These are phyloP conservation scores for Trichopoda pennipes DNA, from an alignment of 2,888 invertebrate genomes.

Conservation along the genomic window DNA sequence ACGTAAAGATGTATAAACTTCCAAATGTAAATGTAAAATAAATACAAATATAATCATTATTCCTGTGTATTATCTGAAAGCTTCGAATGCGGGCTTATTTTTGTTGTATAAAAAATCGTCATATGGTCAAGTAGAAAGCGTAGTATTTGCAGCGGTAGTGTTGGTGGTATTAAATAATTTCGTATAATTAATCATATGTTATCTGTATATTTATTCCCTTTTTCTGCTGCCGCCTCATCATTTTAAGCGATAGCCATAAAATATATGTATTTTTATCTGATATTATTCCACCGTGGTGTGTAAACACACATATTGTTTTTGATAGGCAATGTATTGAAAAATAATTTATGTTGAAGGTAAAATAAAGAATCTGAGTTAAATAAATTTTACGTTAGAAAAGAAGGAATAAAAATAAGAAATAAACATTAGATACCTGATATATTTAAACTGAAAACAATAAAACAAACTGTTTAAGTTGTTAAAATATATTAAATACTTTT, in stretches of 20 bases:
- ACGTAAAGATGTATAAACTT: constrained; percentile 50
- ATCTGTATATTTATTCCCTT: constrained; percentile 50
- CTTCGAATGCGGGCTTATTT: constrained; percentile 7
- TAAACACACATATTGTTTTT: neutral
- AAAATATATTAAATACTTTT: no score
- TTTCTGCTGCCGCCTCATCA: constrained; percentile 25
- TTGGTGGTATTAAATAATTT: constrained; percentile 65
- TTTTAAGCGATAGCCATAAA: constrained; percentile 59
- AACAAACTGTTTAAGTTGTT: no score
- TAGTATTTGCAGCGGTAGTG: neutral
- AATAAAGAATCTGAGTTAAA: no score
- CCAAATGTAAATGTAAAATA: constrained; percentile 36
- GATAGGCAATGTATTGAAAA: constrained; percentile 4
- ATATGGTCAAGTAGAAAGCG: neutral
- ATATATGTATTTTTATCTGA: constrained; percentile 32
- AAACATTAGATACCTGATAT: no score
- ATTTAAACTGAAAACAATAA: no score
- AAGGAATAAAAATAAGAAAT: no score
- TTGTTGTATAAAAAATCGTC: neutral
- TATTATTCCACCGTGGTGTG: neutral
- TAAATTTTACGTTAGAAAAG: no score
- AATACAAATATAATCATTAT: constrained; percentile 19
- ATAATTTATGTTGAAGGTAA: neutral
- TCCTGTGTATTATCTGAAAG: neutral
- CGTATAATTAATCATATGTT: constrained; percentile 66